Percentiles rank a stretch among this genome's conserved stretches.
phyloP scores from a whole-genome alignment of 2,888 invertebrate species.

The Rhynchonema sp. region DNA sequence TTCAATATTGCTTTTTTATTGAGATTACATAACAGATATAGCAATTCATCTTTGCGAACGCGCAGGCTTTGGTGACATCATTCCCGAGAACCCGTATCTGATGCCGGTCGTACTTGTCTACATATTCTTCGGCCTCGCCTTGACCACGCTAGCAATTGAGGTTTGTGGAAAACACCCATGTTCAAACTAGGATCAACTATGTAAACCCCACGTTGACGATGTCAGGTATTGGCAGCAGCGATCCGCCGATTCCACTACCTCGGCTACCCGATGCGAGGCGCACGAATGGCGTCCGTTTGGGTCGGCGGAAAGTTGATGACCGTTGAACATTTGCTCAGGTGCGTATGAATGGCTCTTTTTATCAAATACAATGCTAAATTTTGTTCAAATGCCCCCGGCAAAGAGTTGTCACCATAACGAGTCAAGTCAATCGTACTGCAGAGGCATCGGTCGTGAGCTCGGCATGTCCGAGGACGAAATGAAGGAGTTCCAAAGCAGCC shows the following conservation, averaged over 20 bases:
- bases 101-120: neutral
- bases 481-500: neutral
- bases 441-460: neutral
- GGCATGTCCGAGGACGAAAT: neutral
- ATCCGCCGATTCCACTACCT: conserved; percentile 1
- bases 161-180: neutral
- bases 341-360: neutral
- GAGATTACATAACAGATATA: too few species aligned
- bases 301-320: neutral
- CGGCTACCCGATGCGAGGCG: neutral
- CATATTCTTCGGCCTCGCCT: neutral
- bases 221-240: neutral
- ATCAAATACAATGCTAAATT: too few species aligned
- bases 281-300: neutral
- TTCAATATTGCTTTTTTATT: too few species aligned
- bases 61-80: neutral
- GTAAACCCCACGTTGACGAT: too few species aligned
- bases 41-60: too few species aligned
- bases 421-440: too few species aligned
- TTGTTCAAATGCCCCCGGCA: too few species aligned
- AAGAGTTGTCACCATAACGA: too few species aligned
- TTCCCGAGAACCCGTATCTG: neutral
- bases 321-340: neutral
- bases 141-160: neutral
- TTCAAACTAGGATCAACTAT: too few species aligned